A percentile compares a stretch with the other conserved stretches of the same genome.
These are phyloP conservation scores for Heliconius melpomene DNA, from an alignment of 1,140 invertebrate species.

Conservation along the genomic window DNA sequence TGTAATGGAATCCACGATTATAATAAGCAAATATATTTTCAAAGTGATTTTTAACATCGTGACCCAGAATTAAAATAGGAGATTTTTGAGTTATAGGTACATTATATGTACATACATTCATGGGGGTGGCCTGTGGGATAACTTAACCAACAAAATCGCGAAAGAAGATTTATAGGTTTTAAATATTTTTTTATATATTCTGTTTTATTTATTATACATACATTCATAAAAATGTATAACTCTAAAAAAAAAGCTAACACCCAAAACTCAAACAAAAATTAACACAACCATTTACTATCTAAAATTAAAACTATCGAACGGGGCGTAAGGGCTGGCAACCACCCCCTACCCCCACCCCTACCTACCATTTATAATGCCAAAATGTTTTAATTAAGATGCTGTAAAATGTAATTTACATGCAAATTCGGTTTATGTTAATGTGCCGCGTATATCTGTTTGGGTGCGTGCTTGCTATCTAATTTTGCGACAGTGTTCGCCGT, in stretches of 20 bases:
- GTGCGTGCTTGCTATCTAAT: conserved; percentile 80
- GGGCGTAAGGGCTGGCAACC: conserved; percentile 65
- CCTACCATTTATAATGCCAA: conserved; percentile 82
- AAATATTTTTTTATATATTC: too few relatives aligned
- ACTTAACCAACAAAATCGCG: too few relatives aligned
- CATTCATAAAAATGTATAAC: background rate
- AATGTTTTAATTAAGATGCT: conserved; percentile 83
- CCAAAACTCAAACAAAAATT: conserved; percentile 43
- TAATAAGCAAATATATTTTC: too few relatives aligned
- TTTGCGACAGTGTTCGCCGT: conserved; percentile 80
- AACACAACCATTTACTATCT: background rate
- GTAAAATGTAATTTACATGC: conserved; percentile 83
- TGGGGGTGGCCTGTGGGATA: too few relatives aligned
- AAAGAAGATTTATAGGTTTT: too few relatives aligned
- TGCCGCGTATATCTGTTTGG: conserved; percentile 79
- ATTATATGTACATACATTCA: too few relatives aligned
- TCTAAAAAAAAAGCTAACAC: conserved; percentile 6
- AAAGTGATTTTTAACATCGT: too few relatives aligned
- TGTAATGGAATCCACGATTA: too few relatives aligned
- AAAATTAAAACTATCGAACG: conserved; percentile 62
- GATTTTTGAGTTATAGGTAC: too few relatives aligned
- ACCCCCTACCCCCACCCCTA: conserved; percentile 42
- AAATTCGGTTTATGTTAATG: conserved; percentile 83
- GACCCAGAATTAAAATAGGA: too few relatives aligned
- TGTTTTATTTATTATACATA: too few relatives aligned